Conservation (phyloP, 2,888 invertebrate genomes). For the Pharmacophagus antenor region DNA sequence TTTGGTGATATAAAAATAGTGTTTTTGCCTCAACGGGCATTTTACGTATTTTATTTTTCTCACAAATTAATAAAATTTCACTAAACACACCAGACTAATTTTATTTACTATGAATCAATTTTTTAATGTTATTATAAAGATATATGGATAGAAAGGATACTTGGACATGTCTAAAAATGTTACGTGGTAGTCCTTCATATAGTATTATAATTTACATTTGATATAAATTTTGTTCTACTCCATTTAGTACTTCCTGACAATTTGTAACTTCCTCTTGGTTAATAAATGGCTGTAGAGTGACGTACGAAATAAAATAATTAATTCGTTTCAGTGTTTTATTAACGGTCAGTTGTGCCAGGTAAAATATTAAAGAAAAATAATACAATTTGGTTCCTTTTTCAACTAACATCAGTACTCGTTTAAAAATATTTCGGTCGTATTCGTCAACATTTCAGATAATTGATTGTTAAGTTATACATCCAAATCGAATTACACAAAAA, state of each 20-base stretch:
- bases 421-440: no score
- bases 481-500: no score
- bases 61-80: not conserved
- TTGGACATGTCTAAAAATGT: not conserved
- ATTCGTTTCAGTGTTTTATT: no score
- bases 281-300: not conserved
- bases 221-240: not conserved
- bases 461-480: no score
- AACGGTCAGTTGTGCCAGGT: no score
- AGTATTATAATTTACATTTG: not conserved
- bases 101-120: not conserved
- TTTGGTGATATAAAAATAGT: no score
- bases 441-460: no score
- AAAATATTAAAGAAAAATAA: no score
- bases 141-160: not conserved
- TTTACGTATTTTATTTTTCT: no score
- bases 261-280: not conserved
- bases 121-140: not conserved
- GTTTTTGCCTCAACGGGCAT: no score
- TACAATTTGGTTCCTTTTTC: no score
- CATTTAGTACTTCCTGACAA: not conserved
- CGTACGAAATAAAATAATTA: not conserved
- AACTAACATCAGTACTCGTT: no score
- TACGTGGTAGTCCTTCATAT: not conserved
- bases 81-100: not conserved